Evolutionary conservation across 1,140 invertebrate species (phyloP).

Genomic region (Drosophila asahinai): DNA sequence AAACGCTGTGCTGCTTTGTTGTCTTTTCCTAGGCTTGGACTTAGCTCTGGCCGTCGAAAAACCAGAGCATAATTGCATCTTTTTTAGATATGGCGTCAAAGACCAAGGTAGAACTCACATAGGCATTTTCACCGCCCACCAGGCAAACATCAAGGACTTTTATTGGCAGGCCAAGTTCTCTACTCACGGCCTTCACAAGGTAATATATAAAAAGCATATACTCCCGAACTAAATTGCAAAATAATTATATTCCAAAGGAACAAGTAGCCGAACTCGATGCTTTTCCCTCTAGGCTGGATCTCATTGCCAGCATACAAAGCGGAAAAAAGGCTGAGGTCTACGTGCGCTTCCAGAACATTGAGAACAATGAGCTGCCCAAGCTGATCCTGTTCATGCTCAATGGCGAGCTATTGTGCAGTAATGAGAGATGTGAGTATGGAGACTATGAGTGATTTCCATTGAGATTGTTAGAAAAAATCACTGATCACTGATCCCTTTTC

Average conservation of each 20-base stretch:
- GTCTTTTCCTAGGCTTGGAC: neutral
- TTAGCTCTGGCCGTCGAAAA: neutral
- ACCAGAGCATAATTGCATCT: neutral
- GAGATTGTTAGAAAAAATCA: neutral
- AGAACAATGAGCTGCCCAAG: conserved; percentile 4
- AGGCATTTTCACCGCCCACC: conserved; percentile 5
- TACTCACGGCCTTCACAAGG: neutral
- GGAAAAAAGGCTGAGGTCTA: neutral
- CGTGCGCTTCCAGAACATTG: neutral
- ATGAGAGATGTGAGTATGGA: neutral
- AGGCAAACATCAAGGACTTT: neutral
- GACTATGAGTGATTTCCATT: too few species aligned
- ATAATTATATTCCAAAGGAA: neutral
- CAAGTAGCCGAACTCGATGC: conserved; percentile 3
- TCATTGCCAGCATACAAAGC: neutral
- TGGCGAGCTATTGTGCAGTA: neutral
- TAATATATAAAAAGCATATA: neutral
- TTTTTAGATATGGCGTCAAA: neutral
- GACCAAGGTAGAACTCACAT: neutral
- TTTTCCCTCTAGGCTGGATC: neutral
- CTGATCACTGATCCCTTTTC: neutral
- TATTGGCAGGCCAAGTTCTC: conserved; percentile 16
- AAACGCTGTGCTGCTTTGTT: neutral
- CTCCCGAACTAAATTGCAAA: too few species aligned
- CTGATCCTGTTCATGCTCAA: conserved; percentile 2